Base-by-base conservation (phyloP, 2,113 vertebrate species). In the Mus spicilegus region DNA sequence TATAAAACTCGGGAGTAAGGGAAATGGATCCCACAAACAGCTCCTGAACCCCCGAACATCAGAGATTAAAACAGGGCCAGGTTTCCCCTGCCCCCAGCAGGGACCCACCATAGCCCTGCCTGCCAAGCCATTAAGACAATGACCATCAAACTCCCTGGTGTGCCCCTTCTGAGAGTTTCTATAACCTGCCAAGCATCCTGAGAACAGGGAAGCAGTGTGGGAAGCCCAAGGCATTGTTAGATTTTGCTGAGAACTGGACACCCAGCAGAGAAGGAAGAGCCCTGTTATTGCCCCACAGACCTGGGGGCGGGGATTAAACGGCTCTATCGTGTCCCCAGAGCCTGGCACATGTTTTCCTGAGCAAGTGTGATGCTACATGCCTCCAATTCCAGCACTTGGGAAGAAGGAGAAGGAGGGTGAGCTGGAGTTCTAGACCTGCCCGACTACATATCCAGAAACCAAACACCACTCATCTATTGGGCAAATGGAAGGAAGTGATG, bases 1-100 rank as follows among this genome's bases (percentile, higher is more conserved):
- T 87, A 80, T 96, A 73, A 61, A 94, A 93, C 93, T 73, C 93
- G 42, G 76, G 76, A 95, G 85, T 70, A 97, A 86, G 96, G 97
- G 96, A 98, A 97, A 72, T 28, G 49, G 56, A 75, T 89, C 63
- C 81, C 80, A 82, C 95, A 95, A 89, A 94, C 93, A 96, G 90
- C 92, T 88, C 39, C 67, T 39, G 73, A 49, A 87, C 69, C 54
- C 77, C 58, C 51, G 30, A 72, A 86, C 96, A 89, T 97, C 90
- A 91, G 95, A 97, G 94, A 95, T 81, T 65, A 63, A 87, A 95
- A 70, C 73, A 58, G 81, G 85, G 56, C 92, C 26, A 14, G 24
- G 54, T 56, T 90, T 96, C 92, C 93, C 89, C 61, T 46, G 46
- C 28, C 95, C 90, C 86, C 90, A 70, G 92, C 85, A 70, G 90